A percentile compares a stretch with the other conserved stretches of the same genome.
These are phyloP conservation scores for Dallia pectoralis DNA, from an alignment of 2,797 vertebrate species.

Conservation along the genomic window DNA sequence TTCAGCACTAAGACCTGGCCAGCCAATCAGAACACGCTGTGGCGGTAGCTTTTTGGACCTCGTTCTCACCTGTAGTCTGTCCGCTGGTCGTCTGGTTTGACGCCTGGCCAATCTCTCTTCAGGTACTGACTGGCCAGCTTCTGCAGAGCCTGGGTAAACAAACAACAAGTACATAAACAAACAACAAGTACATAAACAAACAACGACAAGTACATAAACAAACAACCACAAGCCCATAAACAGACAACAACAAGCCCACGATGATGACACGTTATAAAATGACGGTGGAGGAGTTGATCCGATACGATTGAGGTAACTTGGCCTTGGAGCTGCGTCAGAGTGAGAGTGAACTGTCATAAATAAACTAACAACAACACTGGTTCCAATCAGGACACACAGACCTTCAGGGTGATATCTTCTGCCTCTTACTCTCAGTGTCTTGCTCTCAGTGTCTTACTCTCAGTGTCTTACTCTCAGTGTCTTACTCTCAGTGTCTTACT, in stretches of 20 bases:
- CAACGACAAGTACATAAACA: slow-evolving; percentile 14
- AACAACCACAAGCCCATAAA: background rate
- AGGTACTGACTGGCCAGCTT: slow-evolving; percentile 96
- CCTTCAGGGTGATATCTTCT: background rate
- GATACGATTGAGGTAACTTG: too few relatives aligned
- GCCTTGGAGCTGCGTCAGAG: background rate
- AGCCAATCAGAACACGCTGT: background rate
- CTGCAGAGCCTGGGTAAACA: slow-evolving; percentile 85
- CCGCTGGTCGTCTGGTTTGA: slow-evolving; percentile 88
- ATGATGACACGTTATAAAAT: too few relatives aligned
- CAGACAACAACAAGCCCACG: too few relatives aligned
- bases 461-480: background rate
- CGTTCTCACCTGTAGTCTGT: slow-evolving; percentile 88
- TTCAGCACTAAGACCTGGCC: background rate
- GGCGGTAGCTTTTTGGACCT: background rate
- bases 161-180: too few relatives aligned
- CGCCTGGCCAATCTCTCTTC: slow-evolving; percentile 95
- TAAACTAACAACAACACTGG: background rate
- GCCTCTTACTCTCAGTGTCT: slow-evolving; percentile 21
- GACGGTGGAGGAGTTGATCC: too few relatives aligned
- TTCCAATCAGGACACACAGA: slow-evolving; percentile 3
- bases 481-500: background rate
- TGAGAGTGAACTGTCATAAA: slow-evolving; percentile 3
- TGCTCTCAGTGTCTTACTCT: slow-evolving; percentile 10
- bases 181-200: background rate